phyloP scores from a whole-genome alignment of 2,113 vertebrate species.

The Python bivittatus region DNA sequence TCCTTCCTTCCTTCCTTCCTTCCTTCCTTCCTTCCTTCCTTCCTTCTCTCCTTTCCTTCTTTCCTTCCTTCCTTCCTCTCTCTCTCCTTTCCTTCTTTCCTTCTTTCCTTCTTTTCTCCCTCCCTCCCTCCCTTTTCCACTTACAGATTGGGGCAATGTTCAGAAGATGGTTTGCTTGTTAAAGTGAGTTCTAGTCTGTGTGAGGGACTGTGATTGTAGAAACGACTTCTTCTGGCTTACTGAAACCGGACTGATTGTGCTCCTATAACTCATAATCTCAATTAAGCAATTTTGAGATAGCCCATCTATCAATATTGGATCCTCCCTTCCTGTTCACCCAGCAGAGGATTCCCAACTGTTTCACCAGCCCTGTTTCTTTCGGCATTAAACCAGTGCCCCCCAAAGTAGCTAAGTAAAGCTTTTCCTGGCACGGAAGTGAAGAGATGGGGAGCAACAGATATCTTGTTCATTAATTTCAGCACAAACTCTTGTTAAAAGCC shows the following conservation, averaged over 20 bases:
- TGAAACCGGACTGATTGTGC: not conserved
- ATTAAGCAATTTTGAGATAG: not conserved
- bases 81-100: fast-evolving
- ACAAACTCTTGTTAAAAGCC: not conserved
- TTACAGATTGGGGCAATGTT: not conserved
- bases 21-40: not conserved
- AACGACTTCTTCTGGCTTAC: not conserved
- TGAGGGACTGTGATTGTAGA: not conserved
- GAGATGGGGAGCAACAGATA: not conserved
- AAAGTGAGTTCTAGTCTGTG: not conserved
- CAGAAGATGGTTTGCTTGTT: not conserved
- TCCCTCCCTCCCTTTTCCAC: not conserved
- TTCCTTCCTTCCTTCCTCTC: not conserved
- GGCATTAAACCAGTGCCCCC: no score
- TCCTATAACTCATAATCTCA: not conserved
- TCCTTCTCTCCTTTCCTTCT: no score
- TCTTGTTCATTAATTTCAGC: not conserved
- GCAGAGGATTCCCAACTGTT: not conserved
- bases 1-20: not conserved
- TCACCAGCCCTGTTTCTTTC: no score
- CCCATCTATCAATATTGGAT: not conserved
- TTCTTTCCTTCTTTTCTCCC: no score
- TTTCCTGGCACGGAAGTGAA: not conserved
- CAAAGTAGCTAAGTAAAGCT: not conserved
- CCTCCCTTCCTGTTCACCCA: not conserved